Conservation (phyloP, 2,113 vertebrate species). For the Apus apus region DNA sequence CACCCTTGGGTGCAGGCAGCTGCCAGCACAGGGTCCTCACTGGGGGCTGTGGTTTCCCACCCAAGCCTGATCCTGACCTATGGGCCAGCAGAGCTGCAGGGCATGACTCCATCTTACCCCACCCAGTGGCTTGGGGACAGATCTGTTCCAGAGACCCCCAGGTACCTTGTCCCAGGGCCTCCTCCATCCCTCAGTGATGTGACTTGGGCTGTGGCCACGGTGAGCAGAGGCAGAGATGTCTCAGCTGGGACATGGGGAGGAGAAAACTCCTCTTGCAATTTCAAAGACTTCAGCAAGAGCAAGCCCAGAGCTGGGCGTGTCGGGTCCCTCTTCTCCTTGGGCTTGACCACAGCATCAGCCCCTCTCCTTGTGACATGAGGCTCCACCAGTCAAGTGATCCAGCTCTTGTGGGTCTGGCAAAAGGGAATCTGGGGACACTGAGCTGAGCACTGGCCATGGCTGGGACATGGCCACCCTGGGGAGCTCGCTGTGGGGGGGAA, state of each 20-base stretch:
- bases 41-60: not conserved
- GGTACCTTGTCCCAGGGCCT: not conserved
- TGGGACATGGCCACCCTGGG: accelerated
- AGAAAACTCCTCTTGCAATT: not conserved
- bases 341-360: not conserved
- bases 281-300: not conserved
- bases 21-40: not conserved
- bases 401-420: not conserved
- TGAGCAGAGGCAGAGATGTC: accelerated
- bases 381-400: not conserved
- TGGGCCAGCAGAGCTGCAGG: not conserved
- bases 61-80: too few relatives aligned
- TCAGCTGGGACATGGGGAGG: not conserved
- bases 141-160: not conserved
- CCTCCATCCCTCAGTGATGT: accelerated
- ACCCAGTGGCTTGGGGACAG: accelerated
- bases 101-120: not conserved
- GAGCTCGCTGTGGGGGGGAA: accelerated
- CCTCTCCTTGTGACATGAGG: not conserved
- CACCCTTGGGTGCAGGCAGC: not conserved
- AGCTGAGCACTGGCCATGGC: not conserved
- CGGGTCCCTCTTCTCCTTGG: not conserved
- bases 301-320: not conserved
- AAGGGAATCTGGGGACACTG: not conserved
- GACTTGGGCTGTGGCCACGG: accelerated